Evolutionary conservation across 1,140 invertebrate genomes (phyloP), one percentile per base, ranked within the genome.

Genomic region (Nomia melanderi): DNA sequence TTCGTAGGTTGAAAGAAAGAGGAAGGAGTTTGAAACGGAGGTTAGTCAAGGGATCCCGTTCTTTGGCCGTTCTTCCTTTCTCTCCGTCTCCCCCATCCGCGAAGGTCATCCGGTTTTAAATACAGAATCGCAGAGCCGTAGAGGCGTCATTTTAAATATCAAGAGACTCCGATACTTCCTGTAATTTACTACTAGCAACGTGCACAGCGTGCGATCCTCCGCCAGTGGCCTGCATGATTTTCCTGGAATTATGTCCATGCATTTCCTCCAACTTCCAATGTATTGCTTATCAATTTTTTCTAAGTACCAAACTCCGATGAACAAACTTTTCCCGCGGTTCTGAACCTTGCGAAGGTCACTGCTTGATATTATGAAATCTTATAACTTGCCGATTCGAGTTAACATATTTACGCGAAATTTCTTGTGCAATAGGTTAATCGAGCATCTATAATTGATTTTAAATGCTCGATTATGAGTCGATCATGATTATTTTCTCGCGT

Each of bases 71-170:
- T 69, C 33, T 57, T 74, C 56, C 72, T 74, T 86, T 81, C 71
- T 81, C 82, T 77, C 57, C 36, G 71, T 83, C 65, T 73, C 29
- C 74, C 31, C 29, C 44, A 31, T 60, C 25, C 31, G 12, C 27
- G 84, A 87, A 87, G 86, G 86, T 41, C 83, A 31, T 20, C 83
- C 62, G 54, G 86, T 85, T 84, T 86, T 80, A 77, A 79, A 81
- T 83, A 72, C 77, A 71, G 78, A 87, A 86, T 59, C 53, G 33
- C 36, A 53, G 62, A 78, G 81, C 56, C 74, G 60, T 72, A 36
- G 41, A 70, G 53, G 41, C 67, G 44, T 79, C 53, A 83, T 77
- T 76, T 70, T 62, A 73, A 80, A 66, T 77, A 77, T 27, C 20
- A 17, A 14, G 14, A 66, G 44, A 23, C 71, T 59, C 50, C 25